phyloP scores from a whole-genome alignment of 2,888 invertebrate species.

The Cephonodes hylas region DNA sequence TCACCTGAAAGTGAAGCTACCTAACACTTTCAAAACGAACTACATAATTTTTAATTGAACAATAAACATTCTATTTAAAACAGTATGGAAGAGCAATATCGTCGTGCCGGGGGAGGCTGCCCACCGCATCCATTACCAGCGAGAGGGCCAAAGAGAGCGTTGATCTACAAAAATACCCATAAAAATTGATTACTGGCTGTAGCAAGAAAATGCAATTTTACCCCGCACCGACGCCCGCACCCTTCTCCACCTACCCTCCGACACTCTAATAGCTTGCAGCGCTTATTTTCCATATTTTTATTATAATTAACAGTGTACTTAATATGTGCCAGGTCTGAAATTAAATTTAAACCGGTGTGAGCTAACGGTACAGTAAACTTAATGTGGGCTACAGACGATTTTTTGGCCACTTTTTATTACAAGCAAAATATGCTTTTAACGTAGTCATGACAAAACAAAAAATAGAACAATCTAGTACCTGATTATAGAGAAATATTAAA shows the following conservation, averaged over 20 bases:
- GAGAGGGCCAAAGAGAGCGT: slow-evolving; percentile 20
- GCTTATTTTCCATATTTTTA: slow-evolving; percentile 64
- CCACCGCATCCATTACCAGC: slow-evolving; percentile 12
- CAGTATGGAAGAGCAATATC: no score
- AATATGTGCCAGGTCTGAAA: background rate
- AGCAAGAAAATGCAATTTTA: slow-evolving; percentile 77
- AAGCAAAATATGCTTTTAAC: background rate
- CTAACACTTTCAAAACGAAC: no score
- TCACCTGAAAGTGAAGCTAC: no score
- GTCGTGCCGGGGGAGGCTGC: no score
- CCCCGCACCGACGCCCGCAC: slow-evolving; percentile 33
- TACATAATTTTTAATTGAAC: no score
- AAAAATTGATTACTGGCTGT: slow-evolving; percentile 76
- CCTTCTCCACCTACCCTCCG: slow-evolving; percentile 31
- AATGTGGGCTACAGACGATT: background rate
- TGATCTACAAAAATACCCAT: slow-evolving; percentile 69
- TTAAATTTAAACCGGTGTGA: background rate
- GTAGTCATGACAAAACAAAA: background rate
- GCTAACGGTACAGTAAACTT: background rate
- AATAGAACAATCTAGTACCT: slow-evolving; percentile 28
- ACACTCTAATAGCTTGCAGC: slow-evolving; percentile 56
- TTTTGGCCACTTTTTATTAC: background rate
- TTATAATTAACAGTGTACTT: slow-evolving; percentile 22
- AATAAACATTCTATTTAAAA: no score
- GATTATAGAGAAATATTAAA: slow-evolving; percentile 39